phyloP scores from a whole-genome alignment of 2,113 vertebrate species.

The Pandion haliaetus region DNA sequence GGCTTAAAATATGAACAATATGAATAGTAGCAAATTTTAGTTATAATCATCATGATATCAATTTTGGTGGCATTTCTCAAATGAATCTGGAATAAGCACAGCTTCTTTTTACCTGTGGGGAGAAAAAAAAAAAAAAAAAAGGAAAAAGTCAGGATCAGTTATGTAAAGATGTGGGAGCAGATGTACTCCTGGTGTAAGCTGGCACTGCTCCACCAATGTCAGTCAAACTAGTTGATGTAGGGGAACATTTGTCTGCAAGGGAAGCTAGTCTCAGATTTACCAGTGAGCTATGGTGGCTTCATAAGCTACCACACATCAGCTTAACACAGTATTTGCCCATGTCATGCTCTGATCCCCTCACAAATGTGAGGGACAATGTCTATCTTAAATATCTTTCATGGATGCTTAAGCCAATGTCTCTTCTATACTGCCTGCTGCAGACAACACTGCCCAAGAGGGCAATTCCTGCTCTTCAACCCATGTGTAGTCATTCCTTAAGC shows the following conservation, averaged over 20 bases:
- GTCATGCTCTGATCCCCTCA: not conserved
- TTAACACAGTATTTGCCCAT: not conserved
- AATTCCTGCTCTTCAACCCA: not conserved
- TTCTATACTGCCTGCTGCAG: not conserved
- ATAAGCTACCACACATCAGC: not conserved
- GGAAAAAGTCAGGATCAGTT: not conserved
- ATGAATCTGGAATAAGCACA: not conserved
- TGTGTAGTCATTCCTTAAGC: not conserved
- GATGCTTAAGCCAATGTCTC: not conserved
- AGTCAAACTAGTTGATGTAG: constrained; percentile 25
- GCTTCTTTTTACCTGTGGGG: not conserved
- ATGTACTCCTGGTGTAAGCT: constrained; percentile 29
- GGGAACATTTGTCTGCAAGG: not conserved
- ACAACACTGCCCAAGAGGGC: not conserved
- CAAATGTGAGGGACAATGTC: not conserved
- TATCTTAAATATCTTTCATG: not conserved
- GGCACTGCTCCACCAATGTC: not conserved
- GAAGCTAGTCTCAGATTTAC: not conserved
- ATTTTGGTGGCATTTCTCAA: not conserved
- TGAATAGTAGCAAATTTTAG: not conserved
- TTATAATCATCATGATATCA: not conserved
- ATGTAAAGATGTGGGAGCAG: constrained; percentile 52
- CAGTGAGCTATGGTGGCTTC: not conserved
- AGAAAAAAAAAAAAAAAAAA: not conserved
- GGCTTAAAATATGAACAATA: not conserved